Evolutionary conservation across 2,113 vertebrate species (phyloP).

Genomic region (Corythaeola cristata): DNA sequence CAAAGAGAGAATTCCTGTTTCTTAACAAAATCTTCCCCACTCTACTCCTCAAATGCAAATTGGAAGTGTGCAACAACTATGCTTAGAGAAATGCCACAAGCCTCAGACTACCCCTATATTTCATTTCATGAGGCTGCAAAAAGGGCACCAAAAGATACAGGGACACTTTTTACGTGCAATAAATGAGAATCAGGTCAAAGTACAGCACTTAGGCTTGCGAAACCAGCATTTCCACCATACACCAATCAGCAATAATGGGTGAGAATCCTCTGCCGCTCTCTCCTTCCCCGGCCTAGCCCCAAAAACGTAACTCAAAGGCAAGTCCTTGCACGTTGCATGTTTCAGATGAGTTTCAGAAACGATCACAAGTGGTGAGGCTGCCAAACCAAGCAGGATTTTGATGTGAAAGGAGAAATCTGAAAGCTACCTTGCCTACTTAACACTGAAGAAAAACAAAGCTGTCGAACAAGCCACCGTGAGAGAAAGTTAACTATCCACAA

Average conservation of each 20-base stretch:
- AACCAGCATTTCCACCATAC: slow-evolving; percentile 18
- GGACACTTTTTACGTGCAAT: background rate
- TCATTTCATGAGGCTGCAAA: background rate
- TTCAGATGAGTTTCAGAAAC: slow-evolving; percentile 52
- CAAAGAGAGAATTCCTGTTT: background rate
- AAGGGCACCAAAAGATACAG: background rate
- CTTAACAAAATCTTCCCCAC: background rate
- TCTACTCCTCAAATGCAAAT: background rate
- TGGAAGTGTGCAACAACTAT: background rate
- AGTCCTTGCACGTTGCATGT: background rate
- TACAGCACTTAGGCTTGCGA: slow-evolving; percentile 16
- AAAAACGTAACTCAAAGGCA: background rate
- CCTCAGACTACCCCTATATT: background rate
- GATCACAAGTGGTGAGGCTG: slow-evolving; percentile 28
- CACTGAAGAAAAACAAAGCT: background rate
- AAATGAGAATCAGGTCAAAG: slow-evolving; percentile 56
- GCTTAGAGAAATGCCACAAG: background rate
- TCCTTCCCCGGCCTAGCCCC: slow-evolving; percentile 26
- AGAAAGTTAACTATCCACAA: background rate
- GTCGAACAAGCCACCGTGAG: background rate
- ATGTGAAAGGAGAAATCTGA: slow-evolving; percentile 48
- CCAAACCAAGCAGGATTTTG: slow-evolving; percentile 52
- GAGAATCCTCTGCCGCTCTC: slow-evolving; percentile 29
- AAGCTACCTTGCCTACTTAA: background rate
- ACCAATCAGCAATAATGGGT: slow-evolving; percentile 11